Base-by-base conservation (phyloP, 2,797 vertebrate species). In the Phoxinus dragarum region DNA sequence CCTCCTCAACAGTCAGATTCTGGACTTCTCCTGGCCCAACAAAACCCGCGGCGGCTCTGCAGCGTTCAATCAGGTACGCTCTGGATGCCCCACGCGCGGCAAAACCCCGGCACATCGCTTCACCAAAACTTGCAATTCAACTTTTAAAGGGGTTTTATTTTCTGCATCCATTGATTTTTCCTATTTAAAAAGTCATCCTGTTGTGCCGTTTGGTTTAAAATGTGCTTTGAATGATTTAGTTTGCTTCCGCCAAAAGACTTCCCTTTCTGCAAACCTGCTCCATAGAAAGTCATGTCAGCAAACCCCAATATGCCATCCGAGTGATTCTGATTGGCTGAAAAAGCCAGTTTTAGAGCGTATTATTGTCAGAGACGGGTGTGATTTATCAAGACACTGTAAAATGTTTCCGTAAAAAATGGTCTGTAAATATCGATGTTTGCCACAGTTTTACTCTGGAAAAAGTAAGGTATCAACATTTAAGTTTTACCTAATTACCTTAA, bases 1-100 rank as follows among this genome's bases (percentile, higher is more conserved):
- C 87, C 96, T 99, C 71, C 93, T 99, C 44, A 99, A 99, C 91
- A 99, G 98, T 91, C 97, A 99, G 92, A 98, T 99, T 92, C 91
- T 98, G 92, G 98, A 97, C 91, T 99, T 99, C 92, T 98, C 97
- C 77, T 99, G 97, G 97, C 94, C 95, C 40, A 99, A 99, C 90
- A 96, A 96, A 93, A 97, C 96, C 17, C 89, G 84, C 23, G 94
- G 84, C 23, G 94, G 90, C 88, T 89, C 92, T 71, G 92, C 74
- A 89, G 93, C 82, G 80, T 92, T 80, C 84, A 96, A 93, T 93
- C 95, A 93, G 83, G 96, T 96, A 94, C 87, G 19, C 59, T 9
- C 14, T n/a, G 1, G 19, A 19, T 23, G 76, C 59, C 3, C 3
- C 9, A 44, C 12, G 1, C 1, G 8, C 38, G 34, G 19, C 9